Evolutionary conservation across 2,888 invertebrate species (phyloP), one percentile per base, ranked within the genome.

Genomic region (Dendrolimus houi): DNA sequence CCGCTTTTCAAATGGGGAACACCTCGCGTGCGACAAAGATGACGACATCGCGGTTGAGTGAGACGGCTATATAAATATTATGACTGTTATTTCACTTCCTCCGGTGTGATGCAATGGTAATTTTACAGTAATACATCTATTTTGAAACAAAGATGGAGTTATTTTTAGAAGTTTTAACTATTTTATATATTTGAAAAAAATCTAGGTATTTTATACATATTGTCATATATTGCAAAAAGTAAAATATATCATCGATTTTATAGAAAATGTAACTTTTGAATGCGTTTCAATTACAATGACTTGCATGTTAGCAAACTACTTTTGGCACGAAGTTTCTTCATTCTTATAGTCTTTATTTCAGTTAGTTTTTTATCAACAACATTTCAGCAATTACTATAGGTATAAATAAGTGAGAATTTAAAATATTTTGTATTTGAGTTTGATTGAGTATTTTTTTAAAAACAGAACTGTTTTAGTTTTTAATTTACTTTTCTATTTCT

Each of bases 31-130:
- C 72, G 85, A 89, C 74, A 75, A 75, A 76, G 87, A 88, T 74
- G 77, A 77, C 74, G 77, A 69, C 75, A 82, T 76, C 66, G 63
- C 65, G 80, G 61, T 63, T 64, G 72, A 81, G 77, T 75, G 85
- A 73, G 89, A 86, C 69, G 70, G 85, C 75, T 83, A 79, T 87
- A 85, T 79, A 87, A 88, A 88, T 88, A 89, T 90, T 90, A 86
- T 88, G 89, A 81, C 86, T 87, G 85, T 85, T 87, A 87, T 86
- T 90, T 87, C 87, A 88, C 84, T 90, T 90, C 90, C 90, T 89
- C 75, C 74, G 85, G 73, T 88, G 86, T 90, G 90, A 90, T 89
- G 90, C 90, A 90, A 89, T 81, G 83, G 73, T 72, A 79, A 68
- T 83, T 86, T 83, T 81, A 82, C 82, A 77, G 85, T 86, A 78